Conservation (phyloP, 2,113 vertebrate species). For the Procavia capensis region DNA sequence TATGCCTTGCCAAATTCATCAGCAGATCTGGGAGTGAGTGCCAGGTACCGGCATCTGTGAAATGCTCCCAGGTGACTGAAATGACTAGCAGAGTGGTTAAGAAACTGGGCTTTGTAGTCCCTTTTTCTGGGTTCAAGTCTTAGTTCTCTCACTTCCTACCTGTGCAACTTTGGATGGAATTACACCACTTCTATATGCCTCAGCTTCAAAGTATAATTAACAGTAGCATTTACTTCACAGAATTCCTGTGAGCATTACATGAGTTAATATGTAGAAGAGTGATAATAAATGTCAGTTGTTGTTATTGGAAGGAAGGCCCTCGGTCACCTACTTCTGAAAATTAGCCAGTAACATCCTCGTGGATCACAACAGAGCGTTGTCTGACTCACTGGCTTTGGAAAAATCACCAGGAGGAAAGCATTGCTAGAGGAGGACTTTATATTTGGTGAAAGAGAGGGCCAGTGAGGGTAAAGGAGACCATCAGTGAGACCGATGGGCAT, state of each 20-base stretch:
- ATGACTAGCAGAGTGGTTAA: not conserved
- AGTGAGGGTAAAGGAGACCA: too few species aligned
- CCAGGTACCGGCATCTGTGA: not conserved
- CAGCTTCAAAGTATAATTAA: not conserved
- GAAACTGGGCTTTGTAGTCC: not conserved
- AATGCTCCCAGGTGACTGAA: not conserved
- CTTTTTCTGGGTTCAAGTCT: not conserved
- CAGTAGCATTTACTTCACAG: not conserved
- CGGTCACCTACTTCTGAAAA: too few species aligned
- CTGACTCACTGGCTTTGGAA: too few species aligned
- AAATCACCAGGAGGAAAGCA: too few species aligned
- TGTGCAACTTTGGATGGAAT: not conserved
- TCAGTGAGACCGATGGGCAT: too few species aligned
- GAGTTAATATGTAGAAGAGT: not conserved
- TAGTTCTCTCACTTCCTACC: not conserved
- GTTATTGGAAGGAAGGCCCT: too few species aligned
- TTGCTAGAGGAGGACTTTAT: too few species aligned
- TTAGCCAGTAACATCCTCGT: too few species aligned
- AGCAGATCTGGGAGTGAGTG: not conserved
- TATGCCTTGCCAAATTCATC: not conserved
- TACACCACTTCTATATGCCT: not conserved
- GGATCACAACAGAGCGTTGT: too few species aligned
- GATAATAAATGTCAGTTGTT: not conserved
- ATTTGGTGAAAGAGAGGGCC: too few species aligned
- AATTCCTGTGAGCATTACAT: not conserved